Evolutionary conservation across 1,140 invertebrate species (phyloP).

Genomic region (Teleopsis dalmanni): DNA sequence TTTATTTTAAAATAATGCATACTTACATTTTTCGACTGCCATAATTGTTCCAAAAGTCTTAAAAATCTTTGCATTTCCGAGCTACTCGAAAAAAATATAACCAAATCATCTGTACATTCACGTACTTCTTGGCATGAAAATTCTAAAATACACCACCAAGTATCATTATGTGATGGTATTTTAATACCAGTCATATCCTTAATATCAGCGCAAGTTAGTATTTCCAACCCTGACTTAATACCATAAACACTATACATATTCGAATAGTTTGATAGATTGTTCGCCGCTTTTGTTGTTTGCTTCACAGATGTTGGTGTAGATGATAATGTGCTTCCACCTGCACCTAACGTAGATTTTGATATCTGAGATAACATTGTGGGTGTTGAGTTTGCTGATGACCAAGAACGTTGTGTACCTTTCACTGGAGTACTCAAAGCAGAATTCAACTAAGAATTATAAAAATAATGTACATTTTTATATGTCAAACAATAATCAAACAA

Average conservation of each 20-base stretch:
- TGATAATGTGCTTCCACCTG: slow-evolving; percentile 2
- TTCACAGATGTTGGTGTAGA: slow-evolving; percentile 8
- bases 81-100: slow-evolving; percentile 65
- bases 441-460: slow-evolving; percentile 20
- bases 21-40: slow-evolving; percentile 48
- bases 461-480: too few species aligned
- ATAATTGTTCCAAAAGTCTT: slow-evolving; percentile 57
- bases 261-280: slow-evolving; percentile 2
- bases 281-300: slow-evolving; percentile 7
- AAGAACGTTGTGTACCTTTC: slow-evolving; percentile 27
- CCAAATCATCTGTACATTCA: slow-evolving; percentile 68
- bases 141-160: slow-evolving; percentile 68
- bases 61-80: slow-evolving; percentile 66
- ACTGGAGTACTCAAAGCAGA: slow-evolving; percentile 39
- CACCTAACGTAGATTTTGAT: slow-evolving; percentile 8
- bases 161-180: slow-evolving; percentile 53
- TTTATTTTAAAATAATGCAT: neutral
- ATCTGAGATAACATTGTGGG: slow-evolving; percentile 28
- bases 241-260: slow-evolving; percentile 44
- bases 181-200: slow-evolving; percentile 56
- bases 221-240: slow-evolving; percentile 51
- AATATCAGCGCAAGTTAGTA: slow-evolving; percentile 57
- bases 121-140: slow-evolving; percentile 74
- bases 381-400: slow-evolving; percentile 32
- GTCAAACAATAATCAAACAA: too few species aligned